phyloP scores from a whole-genome alignment of 2,797 vertebrate genomes.

The Coendou prehensilis region DNA sequence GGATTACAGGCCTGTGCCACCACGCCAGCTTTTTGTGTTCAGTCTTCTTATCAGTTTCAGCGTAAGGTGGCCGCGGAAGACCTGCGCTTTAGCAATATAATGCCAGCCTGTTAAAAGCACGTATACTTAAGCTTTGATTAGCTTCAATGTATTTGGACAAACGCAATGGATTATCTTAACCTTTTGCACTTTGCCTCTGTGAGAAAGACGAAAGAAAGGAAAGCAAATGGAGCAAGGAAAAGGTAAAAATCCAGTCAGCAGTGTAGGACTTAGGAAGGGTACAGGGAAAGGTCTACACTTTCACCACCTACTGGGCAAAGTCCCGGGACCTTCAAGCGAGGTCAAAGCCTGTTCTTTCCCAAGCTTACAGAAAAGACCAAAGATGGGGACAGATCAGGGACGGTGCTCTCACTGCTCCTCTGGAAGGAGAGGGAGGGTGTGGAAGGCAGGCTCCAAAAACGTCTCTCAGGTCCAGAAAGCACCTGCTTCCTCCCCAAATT shows the following conservation, averaged over 20 bases:
- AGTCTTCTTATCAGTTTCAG: background rate
- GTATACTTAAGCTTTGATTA: background rate
- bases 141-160: background rate
- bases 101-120: background rate
- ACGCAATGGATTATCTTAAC: background rate
- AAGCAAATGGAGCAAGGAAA: slow-evolving; percentile 31
- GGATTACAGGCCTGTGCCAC: background rate
- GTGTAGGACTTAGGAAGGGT: background rate
- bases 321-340: background rate
- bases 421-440: background rate
- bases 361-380: background rate
- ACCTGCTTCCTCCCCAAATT: background rate
- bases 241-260: background rate
- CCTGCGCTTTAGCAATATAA: background rate
- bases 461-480: background rate
- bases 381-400: background rate
- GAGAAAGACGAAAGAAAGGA: background rate
- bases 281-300: background rate
- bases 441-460: background rate
- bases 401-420: background rate
- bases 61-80: background rate
- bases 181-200: background rate
- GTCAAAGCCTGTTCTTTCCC: background rate
- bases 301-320: background rate
- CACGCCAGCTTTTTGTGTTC: too few relatives aligned